A percentile compares a stretch with the other conserved stretches of the same genome.
These are phyloP conservation scores for honey bee (Apis mellifera) DNA, from an alignment of 1,140 invertebrate species.

Conservation along the genomic window DNA sequence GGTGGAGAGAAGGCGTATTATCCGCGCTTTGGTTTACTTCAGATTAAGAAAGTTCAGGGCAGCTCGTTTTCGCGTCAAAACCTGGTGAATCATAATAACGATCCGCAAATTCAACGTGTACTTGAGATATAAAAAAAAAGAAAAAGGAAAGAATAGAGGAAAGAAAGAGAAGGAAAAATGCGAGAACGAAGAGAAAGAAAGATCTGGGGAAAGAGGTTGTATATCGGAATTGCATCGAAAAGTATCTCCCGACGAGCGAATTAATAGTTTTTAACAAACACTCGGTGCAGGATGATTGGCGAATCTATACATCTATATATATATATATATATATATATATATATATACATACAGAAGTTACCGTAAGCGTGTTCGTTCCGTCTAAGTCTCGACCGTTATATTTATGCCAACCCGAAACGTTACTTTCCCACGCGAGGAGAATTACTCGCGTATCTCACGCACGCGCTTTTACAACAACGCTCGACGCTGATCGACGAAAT, in stretches of 20 bases:
- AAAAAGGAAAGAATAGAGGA: too few species aligned
- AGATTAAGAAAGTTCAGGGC: slow-evolving; percentile 49
- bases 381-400: slow-evolving; percentile 36
- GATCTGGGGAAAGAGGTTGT: background rate
- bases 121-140: background rate
- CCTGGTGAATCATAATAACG: slow-evolving; percentile 39
- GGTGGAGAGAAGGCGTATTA: slow-evolving; percentile 31
- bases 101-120: slow-evolving; percentile 26
- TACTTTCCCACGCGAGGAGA: slow-evolving; percentile 64
- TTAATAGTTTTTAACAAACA: slow-evolving; percentile 10
- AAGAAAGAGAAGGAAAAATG: background rate
- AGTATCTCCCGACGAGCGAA: background rate
- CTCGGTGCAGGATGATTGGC: background rate
- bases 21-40: slow-evolving; percentile 47
- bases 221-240: background rate
- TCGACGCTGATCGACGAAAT: slow-evolving; percentile 60
- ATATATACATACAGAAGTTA: slow-evolving; percentile 15
- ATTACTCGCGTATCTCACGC: slow-evolving; percentile 67
- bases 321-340: background rate
- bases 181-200: background rate
- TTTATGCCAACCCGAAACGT: slow-evolving; percentile 56
- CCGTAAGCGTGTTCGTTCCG: background rate
- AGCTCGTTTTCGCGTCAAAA: slow-evolving; percentile 18
- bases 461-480: slow-evolving; percentile 46
- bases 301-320: background rate